Base-by-base conservation (phyloP, 1,140 invertebrate species). In the Meteorus sp. region DNA sequence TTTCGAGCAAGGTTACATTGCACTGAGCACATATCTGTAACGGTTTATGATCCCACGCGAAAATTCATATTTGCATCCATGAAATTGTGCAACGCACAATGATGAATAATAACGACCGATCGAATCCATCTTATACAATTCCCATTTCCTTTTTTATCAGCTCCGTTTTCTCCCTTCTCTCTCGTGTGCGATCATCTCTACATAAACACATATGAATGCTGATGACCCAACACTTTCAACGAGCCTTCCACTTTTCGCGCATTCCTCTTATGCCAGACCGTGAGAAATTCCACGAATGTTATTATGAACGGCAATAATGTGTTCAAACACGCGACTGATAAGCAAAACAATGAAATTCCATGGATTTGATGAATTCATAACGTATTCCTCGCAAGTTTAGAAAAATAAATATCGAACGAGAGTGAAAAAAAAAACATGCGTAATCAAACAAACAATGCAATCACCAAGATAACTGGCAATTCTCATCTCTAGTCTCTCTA, bases 31-130 rank as follows among this genome's bases (percentile, higher is more conserved):
- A n/a, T n/a, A n/a, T n/a, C 39, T 43, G 53, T 29, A 25, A 8
- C 17, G 29, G 2, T 15, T 6, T 23, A 43, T n/a, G n/a, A 44
- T 55, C 53, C 53, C 39, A 55, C 53, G 53, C 39, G 53, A 41
- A 25, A 20, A 31, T 55, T 55, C 44, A 55, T 55, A 44, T 33
- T 29, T 55, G 9, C 27, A 13, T 44, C 44, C 44, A 23, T 23
- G 23, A 55, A 55, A 55, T 29, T n/a, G n/a, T n/a, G n/a, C n/a
- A n/a, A n/a, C n/a, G n/a, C n/a, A n/a, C n/a, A n/a, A n/a, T n/a
- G n/a, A n/a, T n/a, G n/a, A n/a, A n/a, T n/a, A 47, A 23, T 3
- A 47, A 47, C 20, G 27, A 27, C 20, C 22, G 6, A n/a, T 1
- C 22, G 27, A 47, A 25, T 47, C 15, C 13, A 23, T 2, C 13